Conservation (phyloP, 2,797 vertebrate genomes). For the Gadopsis bispinosus region DNA sequence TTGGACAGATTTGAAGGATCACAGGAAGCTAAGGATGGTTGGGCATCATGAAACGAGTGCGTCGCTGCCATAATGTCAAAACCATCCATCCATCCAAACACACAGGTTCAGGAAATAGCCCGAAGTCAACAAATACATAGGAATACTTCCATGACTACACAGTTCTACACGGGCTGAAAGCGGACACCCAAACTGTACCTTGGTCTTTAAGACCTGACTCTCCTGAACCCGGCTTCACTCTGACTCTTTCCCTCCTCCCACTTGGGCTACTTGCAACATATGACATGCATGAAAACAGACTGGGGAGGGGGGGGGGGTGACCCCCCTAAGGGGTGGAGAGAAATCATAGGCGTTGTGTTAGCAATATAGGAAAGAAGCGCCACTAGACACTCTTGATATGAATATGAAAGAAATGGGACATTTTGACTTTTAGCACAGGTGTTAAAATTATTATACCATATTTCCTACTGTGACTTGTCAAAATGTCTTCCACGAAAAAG, state of each 20-base stretch:
- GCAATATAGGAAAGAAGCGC: too few relatives aligned
- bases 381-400: not conserved
- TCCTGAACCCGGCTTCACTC: not conserved
- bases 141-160: not conserved
- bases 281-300: not conserved
- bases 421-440: too few relatives aligned
- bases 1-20: conserved; percentile 8
- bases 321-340: too few relatives aligned
- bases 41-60: not conserved
- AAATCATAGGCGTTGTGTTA: too few relatives aligned
- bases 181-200: not conserved
- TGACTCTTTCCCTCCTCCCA: not conserved
- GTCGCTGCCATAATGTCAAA: conserved; percentile 6
- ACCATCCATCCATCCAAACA: not conserved
- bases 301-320: not conserved
- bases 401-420: not conserved
- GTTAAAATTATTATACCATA: too few relatives aligned
- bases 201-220: not conserved
- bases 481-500: too few relatives aligned
- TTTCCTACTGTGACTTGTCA: too few relatives aligned
- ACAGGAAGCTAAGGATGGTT: conserved; percentile 8
- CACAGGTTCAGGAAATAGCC: not conserved
- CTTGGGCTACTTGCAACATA: not conserved
- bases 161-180: not conserved
- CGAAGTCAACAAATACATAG: not conserved